Evolutionary conservation across 2,113 vertebrate species (phyloP).

Genomic region (Sakesphorus luctuosus): DNA sequence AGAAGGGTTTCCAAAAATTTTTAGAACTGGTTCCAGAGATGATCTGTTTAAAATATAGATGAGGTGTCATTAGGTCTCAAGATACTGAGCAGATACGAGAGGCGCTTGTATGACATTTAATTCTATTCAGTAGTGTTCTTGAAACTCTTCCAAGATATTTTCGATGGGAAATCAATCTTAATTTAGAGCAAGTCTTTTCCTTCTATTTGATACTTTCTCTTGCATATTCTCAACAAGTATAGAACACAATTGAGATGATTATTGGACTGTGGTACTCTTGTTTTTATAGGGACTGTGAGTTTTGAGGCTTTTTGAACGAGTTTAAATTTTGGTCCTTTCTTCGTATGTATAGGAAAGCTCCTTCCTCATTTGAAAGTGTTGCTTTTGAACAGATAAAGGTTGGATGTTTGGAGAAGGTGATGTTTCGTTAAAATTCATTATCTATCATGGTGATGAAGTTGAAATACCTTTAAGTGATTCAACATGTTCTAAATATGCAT

Average conservation of each 20-base stretch:
- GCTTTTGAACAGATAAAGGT: neutral
- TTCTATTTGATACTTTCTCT: neutral
- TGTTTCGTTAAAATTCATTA: neutral
- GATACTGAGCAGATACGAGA: neutral
- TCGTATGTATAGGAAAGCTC: neutral
- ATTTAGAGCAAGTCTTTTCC: neutral
- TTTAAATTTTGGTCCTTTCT: neutral
- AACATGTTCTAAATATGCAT: neutral
- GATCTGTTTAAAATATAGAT: neutral
- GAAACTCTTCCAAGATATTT: neutral
- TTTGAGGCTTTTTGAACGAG: neutral
- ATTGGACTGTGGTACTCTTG: neutral
- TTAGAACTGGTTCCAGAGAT: neutral
- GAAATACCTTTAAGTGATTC: neutral
- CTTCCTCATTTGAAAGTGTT: neutral
- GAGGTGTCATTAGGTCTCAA: neutral
- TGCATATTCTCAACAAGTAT: neutral
- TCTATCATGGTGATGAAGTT: neutral
- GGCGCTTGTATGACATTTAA: neutral
- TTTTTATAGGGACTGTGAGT: accelerated
- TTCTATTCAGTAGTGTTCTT: neutral
- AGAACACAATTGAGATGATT: neutral
- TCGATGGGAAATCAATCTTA: neutral
- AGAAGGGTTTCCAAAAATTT: neutral
- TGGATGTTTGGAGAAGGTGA: neutral